Base-by-base conservation (phyloP, 2,797 vertebrate species). In the Adrianichthys oophorus region DNA sequence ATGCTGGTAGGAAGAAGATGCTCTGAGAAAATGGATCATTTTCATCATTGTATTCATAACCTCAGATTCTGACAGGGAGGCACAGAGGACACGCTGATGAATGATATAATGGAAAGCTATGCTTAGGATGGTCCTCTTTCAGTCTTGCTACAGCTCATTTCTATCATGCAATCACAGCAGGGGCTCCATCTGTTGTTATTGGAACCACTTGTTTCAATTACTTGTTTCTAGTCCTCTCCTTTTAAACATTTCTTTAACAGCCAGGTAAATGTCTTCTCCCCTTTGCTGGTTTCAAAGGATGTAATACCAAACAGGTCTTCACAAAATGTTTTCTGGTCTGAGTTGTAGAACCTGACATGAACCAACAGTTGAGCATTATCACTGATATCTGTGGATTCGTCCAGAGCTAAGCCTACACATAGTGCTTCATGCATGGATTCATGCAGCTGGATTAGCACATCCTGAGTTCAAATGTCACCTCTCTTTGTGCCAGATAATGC, bases 361-460 rank as follows among this genome's bases (percentile, higher is more conserved):
- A 7, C 5, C 32, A 23, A 62, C 48, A 21, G 19, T 21, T 21
- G 19, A 21, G 19, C 19, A 21, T 21, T 21, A 21, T 21, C 19
- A 21, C 19, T 21, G 19, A 21, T 21, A 21, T 21, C 19, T 21
- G 19, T 21, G 19, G 19, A 21, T 21, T 21, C 2, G 26, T 26
- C 24, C 15, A 29, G 21, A 50, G 29, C 32, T 37, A 48, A 61
- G 29, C 51, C 17, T 40, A 44, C 19, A 50, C 43, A 52, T 49
- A 37, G 26, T 50, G 37, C 48, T 16, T 45, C 57, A 5, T 65
- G 41, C 8, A 68, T 52, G 4, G 61, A 52, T 61, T 47, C 51
- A 64, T 61, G 43, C 1, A 65, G 53, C 56, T 72, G 61, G 19
- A 53, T 3, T 45, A 62, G 43, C 12, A 56, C 54, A 26, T 65